Percentiles rank a stretch among this genome's conserved stretches.
Evolutionary conservation across 1,140 invertebrate genomes (phyloP).

Genomic region (Lordiphosa mommai): DNA sequence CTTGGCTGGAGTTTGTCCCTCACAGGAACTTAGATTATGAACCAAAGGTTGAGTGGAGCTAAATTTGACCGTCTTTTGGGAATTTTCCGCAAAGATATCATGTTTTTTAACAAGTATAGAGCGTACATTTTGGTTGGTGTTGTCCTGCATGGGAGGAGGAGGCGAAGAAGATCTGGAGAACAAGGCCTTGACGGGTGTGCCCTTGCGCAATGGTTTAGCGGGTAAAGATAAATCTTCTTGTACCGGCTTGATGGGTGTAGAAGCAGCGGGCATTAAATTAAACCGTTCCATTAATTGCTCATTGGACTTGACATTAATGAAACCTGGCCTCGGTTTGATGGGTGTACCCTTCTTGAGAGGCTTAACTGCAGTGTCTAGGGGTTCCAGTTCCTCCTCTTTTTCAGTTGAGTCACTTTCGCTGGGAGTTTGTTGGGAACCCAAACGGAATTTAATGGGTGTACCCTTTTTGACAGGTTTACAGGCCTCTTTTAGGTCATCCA

Average conservation of each 20-base stretch:
- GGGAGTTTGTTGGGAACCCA: background rate
- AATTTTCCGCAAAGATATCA: constrained; percentile 37
- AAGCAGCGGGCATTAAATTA: background rate
- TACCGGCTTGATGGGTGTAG: constrained; percentile 13
- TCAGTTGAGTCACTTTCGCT: constrained; percentile 8
- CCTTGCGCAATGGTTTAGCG: constrained; percentile 35
- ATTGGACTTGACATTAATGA: constrained; percentile 35
- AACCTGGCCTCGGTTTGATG: constrained; percentile 8
- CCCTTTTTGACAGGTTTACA: background rate
- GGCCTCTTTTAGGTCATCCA: background rate
- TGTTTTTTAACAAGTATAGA: constrained; percentile 57
- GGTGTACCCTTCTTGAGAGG: constrained; percentile 37
- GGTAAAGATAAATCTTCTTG: background rate
- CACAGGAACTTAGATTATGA: constrained; percentile 39
- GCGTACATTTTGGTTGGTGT: constrained; percentile 23
- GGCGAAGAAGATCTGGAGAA: background rate
- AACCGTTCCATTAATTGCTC: constrained; percentile 12
- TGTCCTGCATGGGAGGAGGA: background rate
- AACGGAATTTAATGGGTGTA: background rate
- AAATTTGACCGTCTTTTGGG: constrained; percentile 51
- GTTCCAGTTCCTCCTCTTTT: background rate
- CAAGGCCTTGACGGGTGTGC: constrained; percentile 20
- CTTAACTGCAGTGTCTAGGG: background rate
- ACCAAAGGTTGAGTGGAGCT: constrained; percentile 39
- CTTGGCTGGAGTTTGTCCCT: background rate